Base-by-base conservation (phyloP, 1,140 invertebrate genomes). In the Anadara kagoshimensis region DNA sequence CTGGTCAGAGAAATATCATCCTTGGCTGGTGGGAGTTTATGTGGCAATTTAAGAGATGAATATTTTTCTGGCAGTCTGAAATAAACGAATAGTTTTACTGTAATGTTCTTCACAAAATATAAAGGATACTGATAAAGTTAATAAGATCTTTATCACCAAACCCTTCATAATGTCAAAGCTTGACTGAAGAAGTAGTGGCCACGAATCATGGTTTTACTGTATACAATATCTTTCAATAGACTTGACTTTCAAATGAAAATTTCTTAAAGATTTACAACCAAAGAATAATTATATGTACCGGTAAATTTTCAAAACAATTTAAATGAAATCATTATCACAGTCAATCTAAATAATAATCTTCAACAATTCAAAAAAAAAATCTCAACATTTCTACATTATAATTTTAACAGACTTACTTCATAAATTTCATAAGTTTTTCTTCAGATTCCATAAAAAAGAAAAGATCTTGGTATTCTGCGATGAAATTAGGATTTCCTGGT, bases 1-100 rank as follows among this genome's bases (percentile, higher is more conserved):
- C 79, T 70, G 0, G 78, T 82, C 5, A 87, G 44, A 10, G 81
- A 78, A 24, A 90, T 54, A 11, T 81, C 63, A 14, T 85, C 82
- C 63, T 85, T 85, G 14, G 78, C 71, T 7, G 89, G 89, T 5
- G 89, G 89, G n/a, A 90, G 78, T 76, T 90, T 90, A 78, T 89
- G 85, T n/a, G 89, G 89, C 49, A 89, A 73, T 44, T 81, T 78
- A 18, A 89, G 66, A 62, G 84, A 78, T 51, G 79, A 83, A 73
- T 89, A 90, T 56, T 86, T 82, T 63, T 89, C 84, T 67, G 89
- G 89, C 49, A 82, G 65, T 69, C 89, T 89, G 73, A 45, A 79
- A 64, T 56, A 43, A 44, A 22, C 29, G 5, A 59, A 51, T 16
- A 36, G 2, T 36, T 36, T 36, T 36, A 36, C 29, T 3, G 29